phyloP scores from a whole-genome alignment of 2,113 vertebrate species.

The Neofelis nebulosa region DNA sequence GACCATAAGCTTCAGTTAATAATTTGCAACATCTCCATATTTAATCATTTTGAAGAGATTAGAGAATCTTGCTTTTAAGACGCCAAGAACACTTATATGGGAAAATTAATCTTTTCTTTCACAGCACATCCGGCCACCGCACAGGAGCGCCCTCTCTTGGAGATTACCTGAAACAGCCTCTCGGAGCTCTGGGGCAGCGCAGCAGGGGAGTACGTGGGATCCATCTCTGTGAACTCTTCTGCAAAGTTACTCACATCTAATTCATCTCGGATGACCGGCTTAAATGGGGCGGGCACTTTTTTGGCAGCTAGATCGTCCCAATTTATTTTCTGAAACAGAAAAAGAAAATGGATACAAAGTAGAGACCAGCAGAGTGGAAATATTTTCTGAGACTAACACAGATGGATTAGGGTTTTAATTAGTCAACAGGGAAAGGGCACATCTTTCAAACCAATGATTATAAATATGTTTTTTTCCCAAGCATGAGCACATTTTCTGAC shows the following conservation, averaged over 20 bases:
- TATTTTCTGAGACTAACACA: slow-evolving; percentile 9
- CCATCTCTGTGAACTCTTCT: slow-evolving; percentile 99
- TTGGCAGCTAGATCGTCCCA: slow-evolving; percentile 98
- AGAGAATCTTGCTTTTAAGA: neutral
- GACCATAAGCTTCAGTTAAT: neutral
- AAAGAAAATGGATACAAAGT: slow-evolving; percentile 52
- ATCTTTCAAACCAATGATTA: neutral
- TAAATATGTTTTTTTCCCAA: neutral
- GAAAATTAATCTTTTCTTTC: neutral
- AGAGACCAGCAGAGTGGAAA: slow-evolving; percentile 1
- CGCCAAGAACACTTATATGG: neutral
- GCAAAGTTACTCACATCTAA: slow-evolving; percentile 98
- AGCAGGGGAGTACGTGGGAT: slow-evolving; percentile 97
- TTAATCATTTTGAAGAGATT: neutral
- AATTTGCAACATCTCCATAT: neutral
- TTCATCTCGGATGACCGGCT: slow-evolving; percentile 96
- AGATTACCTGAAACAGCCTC: slow-evolving; percentile 95
- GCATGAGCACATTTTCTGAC: neutral
- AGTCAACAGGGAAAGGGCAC: neutral
- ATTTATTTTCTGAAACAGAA: slow-evolving; percentile 91
- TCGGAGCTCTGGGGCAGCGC: slow-evolving; percentile 96
- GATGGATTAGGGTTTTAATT: neutral
- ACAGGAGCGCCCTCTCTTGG: too few species aligned
- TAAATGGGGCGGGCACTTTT: slow-evolving; percentile 94
- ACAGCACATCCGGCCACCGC: neutral